phyloP scores from a whole-genome alignment of 2,113 vertebrate species.

The Gymnocephalus cernua region DNA sequence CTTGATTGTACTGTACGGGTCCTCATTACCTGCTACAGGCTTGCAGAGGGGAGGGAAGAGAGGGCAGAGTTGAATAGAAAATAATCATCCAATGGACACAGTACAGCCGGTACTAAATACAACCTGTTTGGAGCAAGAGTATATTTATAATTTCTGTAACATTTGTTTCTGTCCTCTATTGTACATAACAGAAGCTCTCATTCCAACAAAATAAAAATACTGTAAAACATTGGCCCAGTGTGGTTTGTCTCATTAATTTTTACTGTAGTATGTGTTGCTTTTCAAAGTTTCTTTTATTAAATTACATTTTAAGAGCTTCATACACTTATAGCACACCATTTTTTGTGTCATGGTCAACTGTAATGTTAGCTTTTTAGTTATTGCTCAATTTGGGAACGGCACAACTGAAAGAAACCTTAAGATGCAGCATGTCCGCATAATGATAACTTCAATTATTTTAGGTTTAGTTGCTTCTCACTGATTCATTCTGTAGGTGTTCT shows the following conservation, averaged over 20 bases:
- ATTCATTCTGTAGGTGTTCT: no score
- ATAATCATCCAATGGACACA: constrained; percentile 21
- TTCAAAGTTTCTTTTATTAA: neutral
- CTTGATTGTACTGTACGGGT: constrained; percentile 34
- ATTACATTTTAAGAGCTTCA: neutral
- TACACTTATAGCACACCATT: neutral
- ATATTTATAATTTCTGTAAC: constrained; percentile 84
- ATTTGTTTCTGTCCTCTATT: constrained; percentile 83
- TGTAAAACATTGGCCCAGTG: constrained; percentile 29
- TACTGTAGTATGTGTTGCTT: neutral
- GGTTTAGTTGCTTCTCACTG: no score
- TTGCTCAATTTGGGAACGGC: neutral
- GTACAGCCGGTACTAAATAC: constrained; percentile 31
- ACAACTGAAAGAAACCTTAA: neutral
- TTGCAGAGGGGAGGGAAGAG: constrained; percentile 6
- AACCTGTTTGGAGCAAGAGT: constrained; percentile 58
- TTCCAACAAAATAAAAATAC: constrained; percentile 75
- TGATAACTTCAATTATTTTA: neutral
- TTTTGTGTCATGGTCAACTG: neutral
- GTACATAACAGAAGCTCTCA: constrained; percentile 85
- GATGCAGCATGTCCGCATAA: neutral
- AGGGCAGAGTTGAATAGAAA: constrained; percentile 15
- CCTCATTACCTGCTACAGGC: constrained; percentile 16
- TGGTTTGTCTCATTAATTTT: neutral
- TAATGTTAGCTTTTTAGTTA: neutral